Conservation (phyloP, 1,140 invertebrate species). For the Ephestia elutella region DNA sequence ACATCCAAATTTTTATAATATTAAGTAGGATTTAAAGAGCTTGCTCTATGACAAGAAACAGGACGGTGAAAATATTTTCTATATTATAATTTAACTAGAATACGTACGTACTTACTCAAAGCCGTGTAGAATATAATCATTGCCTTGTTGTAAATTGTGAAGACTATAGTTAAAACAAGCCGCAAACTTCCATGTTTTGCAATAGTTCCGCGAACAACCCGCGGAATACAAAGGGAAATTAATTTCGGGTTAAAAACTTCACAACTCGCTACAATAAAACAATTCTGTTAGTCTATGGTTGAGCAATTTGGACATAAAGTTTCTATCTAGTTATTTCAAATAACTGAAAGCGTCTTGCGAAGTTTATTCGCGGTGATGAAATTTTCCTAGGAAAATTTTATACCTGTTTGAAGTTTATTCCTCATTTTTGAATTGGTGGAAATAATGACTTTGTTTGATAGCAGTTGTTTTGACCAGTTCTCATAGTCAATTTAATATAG, state of each 20-base stretch:
- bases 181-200: constrained; percentile 12
- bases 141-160: background rate
- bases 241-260: constrained; percentile 9
- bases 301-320: background rate
- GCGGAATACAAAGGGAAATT: constrained; percentile 13
- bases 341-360: background rate
- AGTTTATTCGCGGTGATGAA: background rate
- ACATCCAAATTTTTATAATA: too few species aligned
- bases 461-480: too few species aligned
- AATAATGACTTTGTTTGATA: too few species aligned
- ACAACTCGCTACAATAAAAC: background rate
- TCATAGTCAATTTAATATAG: too few species aligned
- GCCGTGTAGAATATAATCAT: background rate
- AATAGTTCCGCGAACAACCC: constrained; percentile 13
- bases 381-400: too few species aligned
- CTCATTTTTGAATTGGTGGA: too few species aligned
- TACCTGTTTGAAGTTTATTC: too few species aligned
- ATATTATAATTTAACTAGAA: too few species aligned
- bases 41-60: too few species aligned
- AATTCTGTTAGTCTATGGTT: constrained; percentile 1
- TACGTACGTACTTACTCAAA: too few species aligned
- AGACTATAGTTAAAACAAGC: constrained; percentile 1
- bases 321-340: background rate
- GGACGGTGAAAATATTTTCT: too few species aligned
- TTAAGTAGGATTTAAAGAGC: too few species aligned